Base-by-base conservation (phyloP, 1,140 invertebrate genomes). In the Wiebesia pumilae region DNA sequence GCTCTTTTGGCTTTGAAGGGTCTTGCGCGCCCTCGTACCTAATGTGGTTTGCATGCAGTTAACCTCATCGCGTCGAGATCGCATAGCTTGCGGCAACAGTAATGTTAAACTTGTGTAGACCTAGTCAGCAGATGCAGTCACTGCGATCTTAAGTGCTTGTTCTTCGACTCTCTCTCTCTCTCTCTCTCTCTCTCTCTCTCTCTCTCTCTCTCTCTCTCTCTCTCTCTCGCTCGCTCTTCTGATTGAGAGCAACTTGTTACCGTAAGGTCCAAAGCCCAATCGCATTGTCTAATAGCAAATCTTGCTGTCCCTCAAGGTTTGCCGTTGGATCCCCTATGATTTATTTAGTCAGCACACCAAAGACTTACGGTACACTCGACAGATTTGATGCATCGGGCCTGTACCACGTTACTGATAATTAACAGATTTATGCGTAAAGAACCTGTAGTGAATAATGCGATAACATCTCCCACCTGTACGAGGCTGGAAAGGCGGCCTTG, bases 21-120 rank as follows among this genome's bases (percentile, higher is more conserved):
- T n/a, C 33, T 27, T 19, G 78, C 43, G 43, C 51, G 65, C 35
- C 79, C 67, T 54, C 40, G 75, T 10, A 19, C 51, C 51, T 86
- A 86, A 86, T 86, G 84, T 35, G 84, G 69, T 86, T 86, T 75
- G 84, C 79, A 81, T 77, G 79, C 69, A 73, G 84, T 85, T 85
- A 85, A 85, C 77, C 67, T 81, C 84, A 43, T 85, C 84, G 73
- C 77, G 47, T 80, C 58, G 62, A 85, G 77, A 40, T 43, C 47
- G 62, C 65, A 16, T 62, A n/a, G 83, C 33, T 40, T 6, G 77
- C n/a, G 81, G 51, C 78, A 19, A 51, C 47, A 7, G 47, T 7
- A n/a, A 54, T 35, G 77, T n/a, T 16, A 10, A n/a, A 10, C 73
- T 35, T 16, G 24, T 7, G 30, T 30, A 43, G 75, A 14, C 75